Conservation (phyloP, 2,888 invertebrate genomes). For the Thymelicus lineola region DNA sequence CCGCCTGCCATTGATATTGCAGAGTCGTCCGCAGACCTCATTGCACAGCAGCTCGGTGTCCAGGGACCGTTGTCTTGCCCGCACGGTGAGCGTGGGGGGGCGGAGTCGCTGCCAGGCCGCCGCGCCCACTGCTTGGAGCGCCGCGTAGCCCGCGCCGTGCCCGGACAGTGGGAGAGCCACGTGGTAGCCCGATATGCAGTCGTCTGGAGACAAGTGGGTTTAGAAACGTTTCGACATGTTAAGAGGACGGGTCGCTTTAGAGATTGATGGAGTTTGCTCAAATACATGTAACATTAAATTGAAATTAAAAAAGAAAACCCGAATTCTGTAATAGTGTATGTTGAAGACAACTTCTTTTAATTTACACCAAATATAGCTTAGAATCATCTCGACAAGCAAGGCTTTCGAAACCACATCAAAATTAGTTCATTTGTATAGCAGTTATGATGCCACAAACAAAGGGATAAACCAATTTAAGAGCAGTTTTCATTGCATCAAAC, state of each 20-base stretch:
- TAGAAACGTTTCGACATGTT: too few species aligned
- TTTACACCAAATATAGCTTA: background rate
- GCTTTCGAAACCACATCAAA: too few species aligned
- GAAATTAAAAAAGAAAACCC: too few species aligned
- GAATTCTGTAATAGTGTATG: too few species aligned
- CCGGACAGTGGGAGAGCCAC: slow-evolving; percentile 90
- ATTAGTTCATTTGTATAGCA: too few species aligned
- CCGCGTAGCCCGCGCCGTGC: slow-evolving; percentile 88
- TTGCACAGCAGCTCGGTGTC: slow-evolving; percentile 81
- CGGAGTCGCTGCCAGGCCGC: slow-evolving; percentile 71
- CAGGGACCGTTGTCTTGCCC: slow-evolving; percentile 74
- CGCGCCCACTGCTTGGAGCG: slow-evolving; percentile 87
- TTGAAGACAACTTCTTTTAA: background rate
- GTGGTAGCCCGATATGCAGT: slow-evolving; percentile 88
- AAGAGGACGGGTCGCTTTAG: too few species aligned
- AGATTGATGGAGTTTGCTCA: too few species aligned
- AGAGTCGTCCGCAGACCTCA: slow-evolving; percentile 78
- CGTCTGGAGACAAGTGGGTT: slow-evolving; percentile 78
- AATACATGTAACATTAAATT: too few species aligned
- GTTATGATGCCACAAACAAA: too few species aligned
- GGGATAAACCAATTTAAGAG: too few species aligned
- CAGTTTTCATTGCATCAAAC: too few species aligned
- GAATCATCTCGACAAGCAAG: too few species aligned
- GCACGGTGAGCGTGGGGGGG: slow-evolving; percentile 56
- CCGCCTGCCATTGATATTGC: slow-evolving; percentile 71